Conservation (phyloP, 2,113 vertebrate genomes). For the Arizona elegans region DNA sequence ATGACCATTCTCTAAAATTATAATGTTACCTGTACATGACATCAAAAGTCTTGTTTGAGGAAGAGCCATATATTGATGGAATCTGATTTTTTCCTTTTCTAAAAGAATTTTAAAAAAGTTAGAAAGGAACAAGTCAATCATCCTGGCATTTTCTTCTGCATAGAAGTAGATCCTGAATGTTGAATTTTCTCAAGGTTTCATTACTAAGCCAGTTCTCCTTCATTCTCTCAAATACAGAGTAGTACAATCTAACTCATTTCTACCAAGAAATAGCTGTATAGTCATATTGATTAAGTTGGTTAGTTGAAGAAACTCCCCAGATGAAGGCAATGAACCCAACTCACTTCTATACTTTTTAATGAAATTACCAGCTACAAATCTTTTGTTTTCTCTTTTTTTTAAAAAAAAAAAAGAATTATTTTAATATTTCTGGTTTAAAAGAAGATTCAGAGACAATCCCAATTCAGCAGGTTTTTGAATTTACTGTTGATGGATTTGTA, state of each 20-base stretch:
- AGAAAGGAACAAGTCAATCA: not conserved
- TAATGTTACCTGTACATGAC: not conserved
- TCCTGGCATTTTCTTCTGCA: not conserved
- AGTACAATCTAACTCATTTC: not conserved
- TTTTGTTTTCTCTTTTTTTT: too few relatives aligned
- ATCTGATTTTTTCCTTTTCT: slow-evolving; percentile 87
- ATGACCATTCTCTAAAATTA: not conserved
- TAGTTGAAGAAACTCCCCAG: not conserved
- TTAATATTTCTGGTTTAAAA: too few relatives aligned
- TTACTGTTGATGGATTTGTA: too few relatives aligned
- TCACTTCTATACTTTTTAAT: not conserved
- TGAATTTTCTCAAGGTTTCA: not conserved
- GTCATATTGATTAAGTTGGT: not conserved
- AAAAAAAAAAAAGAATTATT: too few relatives aligned
- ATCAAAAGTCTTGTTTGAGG: slow-evolving; percentile 72
- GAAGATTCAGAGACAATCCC: too few relatives aligned
- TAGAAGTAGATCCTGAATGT: not conserved
- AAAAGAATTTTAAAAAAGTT: not conserved
- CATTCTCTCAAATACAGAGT: not conserved
- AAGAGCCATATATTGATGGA: slow-evolving; percentile 72
- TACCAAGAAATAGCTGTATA: not conserved
- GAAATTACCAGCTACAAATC: too few relatives aligned
- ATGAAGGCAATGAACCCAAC: not conserved
- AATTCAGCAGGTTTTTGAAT: too few relatives aligned
- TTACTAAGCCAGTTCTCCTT: not conserved